A percentile compares a stretch with the other conserved stretches of the same genome.
These are phyloP conservation scores for Mareca strepera DNA, from an alignment of 2,797 vertebrate species.

Conservation along the genomic window DNA sequence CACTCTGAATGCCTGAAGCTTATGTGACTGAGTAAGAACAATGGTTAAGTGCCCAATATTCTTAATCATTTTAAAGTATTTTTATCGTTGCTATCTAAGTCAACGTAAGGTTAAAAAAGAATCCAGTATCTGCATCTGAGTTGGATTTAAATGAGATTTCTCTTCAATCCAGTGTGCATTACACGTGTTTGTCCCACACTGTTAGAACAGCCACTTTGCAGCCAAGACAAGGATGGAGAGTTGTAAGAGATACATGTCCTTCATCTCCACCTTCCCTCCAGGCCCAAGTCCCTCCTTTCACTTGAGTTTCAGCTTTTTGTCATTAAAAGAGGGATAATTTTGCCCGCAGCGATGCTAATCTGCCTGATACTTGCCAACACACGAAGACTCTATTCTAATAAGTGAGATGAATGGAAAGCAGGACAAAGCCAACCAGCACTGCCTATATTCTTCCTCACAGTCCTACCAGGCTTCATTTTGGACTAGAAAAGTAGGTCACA, in stretches of 20 bases:
- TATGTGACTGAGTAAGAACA: not conserved
- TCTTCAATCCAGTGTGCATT: not conserved
- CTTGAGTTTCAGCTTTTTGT: not conserved
- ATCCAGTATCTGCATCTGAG: not conserved
- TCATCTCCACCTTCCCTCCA: not conserved
- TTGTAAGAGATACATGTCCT: not conserved
- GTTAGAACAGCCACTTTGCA: not conserved
- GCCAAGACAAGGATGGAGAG: not conserved
- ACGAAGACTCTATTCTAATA: not conserved
- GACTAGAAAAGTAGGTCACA: conserved; percentile 48
- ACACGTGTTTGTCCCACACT: not conserved
- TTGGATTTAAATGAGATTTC: not conserved
- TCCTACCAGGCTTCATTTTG: conserved; percentile 10
- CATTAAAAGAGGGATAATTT: not conserved
- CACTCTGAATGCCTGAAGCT: rapidly evolving
- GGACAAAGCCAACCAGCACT: not conserved
- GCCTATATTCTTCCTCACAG: not conserved
- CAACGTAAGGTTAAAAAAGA: not conserved
- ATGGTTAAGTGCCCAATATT: not conserved
- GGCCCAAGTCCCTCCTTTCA: not conserved
- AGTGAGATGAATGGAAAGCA: not conserved
- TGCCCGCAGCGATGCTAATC: not conserved
- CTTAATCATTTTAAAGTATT: not conserved
- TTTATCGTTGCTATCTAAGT: not conserved
- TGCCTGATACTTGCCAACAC: conserved; percentile 4